Evolutionary conservation across 1,140 invertebrate species (phyloP), one percentile per base, ranked within the genome.

Genomic region (Paracyclopina nana): DNA sequence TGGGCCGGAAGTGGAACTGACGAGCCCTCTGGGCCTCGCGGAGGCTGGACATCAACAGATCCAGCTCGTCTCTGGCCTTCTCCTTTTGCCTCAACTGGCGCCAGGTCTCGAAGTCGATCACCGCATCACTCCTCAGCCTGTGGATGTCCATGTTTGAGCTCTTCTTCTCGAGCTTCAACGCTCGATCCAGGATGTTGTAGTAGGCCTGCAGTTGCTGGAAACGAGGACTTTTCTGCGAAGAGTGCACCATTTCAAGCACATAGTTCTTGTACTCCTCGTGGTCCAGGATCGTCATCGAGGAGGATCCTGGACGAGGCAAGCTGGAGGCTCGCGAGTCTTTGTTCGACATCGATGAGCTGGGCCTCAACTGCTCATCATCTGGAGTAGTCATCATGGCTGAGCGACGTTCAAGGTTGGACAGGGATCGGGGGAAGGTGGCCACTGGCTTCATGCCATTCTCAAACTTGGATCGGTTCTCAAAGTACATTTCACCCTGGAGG

Each of bases 11-110:
- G 22, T 27, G 22, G 27, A 48, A 48, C 5, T 48, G 22, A 27
- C 46, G 11, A 14, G 22, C 46, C 27, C 29, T 48, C 16, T 48
- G 46, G n/a, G 46, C 46, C 4, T 14, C 27, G 2, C 27, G 22
- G 12, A 48, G 46, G 28, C 14, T 29, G 16, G 24, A 16, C 22
- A 48, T 14, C n/a, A 48, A 27, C 2, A 16, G 14, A 20, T 48
- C 46, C 26, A 48, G 29, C 46, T 48, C 46, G n/a, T 48, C 46
- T n/a, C 27, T 40, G 22, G 46, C 46, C 46, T 48, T 48, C 27
- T 48, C 46, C n/a, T 48, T 48, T n/a, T 27, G 9, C n/a, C 46
- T 1, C 46, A 48, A 26, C 29, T 25, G 11, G 16, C 46, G 11
- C 46, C 46, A 48, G 2, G 46, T 48, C 22, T 48, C 46, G 29